These are phyloP conservation scores for Callorhinus ursinus DNA, from an alignment of 2,113 vertebrate species.

Conservation along the genomic window DNA sequence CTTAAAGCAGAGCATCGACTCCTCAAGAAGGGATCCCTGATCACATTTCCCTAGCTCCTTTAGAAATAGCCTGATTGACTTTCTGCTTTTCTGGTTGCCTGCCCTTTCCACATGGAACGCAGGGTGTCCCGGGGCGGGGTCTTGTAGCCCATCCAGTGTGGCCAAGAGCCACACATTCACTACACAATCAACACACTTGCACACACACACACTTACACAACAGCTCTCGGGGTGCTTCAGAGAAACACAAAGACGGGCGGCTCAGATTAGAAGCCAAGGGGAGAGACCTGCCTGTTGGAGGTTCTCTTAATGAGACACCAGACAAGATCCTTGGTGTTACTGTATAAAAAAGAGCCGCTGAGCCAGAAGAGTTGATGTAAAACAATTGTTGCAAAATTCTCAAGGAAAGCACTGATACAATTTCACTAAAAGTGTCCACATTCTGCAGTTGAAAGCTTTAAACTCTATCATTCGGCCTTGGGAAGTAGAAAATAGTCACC, in stretches of 20 bases:
- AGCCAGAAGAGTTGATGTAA: not conserved
- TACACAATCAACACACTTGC: too few species aligned
- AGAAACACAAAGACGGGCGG: not conserved
- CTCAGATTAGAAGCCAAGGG: not conserved
- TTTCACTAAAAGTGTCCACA: not conserved
- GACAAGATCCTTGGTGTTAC: not conserved
- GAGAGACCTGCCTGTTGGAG: not conserved
- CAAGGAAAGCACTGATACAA: not conserved
- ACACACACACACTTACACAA: too few species aligned
- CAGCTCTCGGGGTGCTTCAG: not conserved
- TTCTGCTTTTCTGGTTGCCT: not conserved
- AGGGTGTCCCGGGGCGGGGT: not conserved
- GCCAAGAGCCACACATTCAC: not conserved
- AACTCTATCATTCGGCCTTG: not conserved
- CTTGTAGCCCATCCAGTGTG: not conserved
- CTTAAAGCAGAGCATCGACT: not conserved
- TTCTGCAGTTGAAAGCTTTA: not conserved
- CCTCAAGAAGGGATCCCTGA: not conserved
- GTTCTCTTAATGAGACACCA: not conserved
- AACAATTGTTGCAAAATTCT: not conserved
- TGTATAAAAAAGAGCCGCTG: not conserved
- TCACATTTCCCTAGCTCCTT: not conserved
- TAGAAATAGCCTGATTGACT: not conserved
- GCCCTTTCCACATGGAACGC: not conserved
- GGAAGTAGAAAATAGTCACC: not conserved